phyloP scores from a whole-genome alignment of 2,888 invertebrate genomes.

The Agrotis clavis region DNA sequence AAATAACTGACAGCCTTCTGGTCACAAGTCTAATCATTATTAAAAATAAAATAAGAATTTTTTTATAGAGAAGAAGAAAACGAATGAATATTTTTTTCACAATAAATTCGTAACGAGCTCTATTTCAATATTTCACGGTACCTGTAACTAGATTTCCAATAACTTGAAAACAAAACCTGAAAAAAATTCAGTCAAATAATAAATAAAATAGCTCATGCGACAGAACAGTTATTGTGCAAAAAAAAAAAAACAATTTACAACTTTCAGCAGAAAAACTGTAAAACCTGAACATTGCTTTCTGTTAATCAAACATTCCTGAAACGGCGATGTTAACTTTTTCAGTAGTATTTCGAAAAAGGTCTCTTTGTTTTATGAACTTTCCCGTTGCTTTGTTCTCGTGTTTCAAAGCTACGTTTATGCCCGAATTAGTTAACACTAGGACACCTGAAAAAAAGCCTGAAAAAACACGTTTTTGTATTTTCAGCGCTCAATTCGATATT shows the following conservation, averaged over 20 bases:
- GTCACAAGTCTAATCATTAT: too few relatives aligned
- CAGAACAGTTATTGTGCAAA: not conserved
- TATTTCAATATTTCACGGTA: not conserved
- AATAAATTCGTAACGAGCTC: too few relatives aligned
- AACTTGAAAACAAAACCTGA: not conserved
- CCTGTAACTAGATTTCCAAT: not conserved
- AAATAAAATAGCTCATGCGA: conserved; percentile 12
- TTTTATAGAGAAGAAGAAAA: too few relatives aligned
- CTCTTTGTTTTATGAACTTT: not conserved
- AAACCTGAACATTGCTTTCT: conserved; percentile 17
- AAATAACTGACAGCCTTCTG: too few relatives aligned
- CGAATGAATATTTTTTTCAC: too few relatives aligned
- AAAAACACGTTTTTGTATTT: too few relatives aligned
- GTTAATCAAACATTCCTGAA: conserved; percentile 51
- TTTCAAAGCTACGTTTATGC: too few relatives aligned
- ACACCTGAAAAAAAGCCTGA: too few relatives aligned
- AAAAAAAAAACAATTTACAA: conserved; percentile 36
- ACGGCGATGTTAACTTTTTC: not conserved
- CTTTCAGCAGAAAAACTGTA: conserved; percentile 12
- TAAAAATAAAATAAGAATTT: too few relatives aligned
- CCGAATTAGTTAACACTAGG: too few relatives aligned
- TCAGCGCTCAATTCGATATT: too few relatives aligned
- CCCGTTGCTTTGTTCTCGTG: not conserved
- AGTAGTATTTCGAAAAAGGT: not conserved
- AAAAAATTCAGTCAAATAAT: not conserved